These are phyloP conservation scores for Cardiocondyla obscurior DNA, from an alignment of 1,140 invertebrate species.

Conservation along the genomic window DNA sequence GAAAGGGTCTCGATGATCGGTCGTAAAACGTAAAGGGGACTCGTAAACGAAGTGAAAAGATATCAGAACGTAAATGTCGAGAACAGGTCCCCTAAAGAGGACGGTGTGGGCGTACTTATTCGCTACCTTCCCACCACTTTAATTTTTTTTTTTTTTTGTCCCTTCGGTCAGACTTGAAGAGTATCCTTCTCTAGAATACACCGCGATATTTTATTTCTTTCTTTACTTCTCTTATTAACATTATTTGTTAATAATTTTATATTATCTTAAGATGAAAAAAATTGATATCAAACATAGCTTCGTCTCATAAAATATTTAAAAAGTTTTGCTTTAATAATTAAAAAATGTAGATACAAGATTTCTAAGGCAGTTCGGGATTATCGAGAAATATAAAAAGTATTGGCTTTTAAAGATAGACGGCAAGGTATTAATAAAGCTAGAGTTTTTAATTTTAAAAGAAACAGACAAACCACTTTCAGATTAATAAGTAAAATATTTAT, in stretches of 20 bases:
- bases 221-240: not conserved
- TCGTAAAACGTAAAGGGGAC: constrained; percentile 79
- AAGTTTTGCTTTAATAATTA: not conserved
- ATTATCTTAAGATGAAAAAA: not conserved
- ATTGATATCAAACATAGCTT: not conserved
- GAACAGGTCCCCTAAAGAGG: constrained; percentile 74
- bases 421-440: not conserved
- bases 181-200: not conserved
- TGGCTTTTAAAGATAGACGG: not conserved
- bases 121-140: constrained; percentile 50
- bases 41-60: constrained; percentile 76
- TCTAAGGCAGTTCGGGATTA: no score
- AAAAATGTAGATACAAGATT: not conserved
- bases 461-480: not conserved
- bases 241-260: not conserved
- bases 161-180: not conserved
- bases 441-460: not conserved
- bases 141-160: not conserved
- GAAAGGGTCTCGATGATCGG: constrained; percentile 77
- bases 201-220: constrained; percentile 3
- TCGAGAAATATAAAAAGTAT: not conserved
- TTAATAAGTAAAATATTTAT: not conserved
- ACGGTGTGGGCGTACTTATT: constrained; percentile 75
- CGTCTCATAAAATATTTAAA: not conserved
- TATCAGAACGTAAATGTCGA: constrained; percentile 72